These are phyloP conservation scores for Sitta europaea DNA, from an alignment of 2,113 vertebrate genomes.

Conservation along the genomic window DNA sequence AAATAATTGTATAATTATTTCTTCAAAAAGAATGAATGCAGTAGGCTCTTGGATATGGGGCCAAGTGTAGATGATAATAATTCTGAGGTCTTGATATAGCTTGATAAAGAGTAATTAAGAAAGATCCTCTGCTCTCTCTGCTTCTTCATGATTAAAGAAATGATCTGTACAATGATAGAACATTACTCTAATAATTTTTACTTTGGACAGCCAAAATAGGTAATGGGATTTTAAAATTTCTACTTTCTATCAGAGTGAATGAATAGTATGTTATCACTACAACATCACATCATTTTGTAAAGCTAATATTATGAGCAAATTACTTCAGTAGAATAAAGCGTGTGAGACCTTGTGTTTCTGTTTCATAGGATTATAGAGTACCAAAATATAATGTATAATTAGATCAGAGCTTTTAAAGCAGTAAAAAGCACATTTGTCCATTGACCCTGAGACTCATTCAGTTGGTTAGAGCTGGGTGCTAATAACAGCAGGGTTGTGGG, in stretches of 20 bases:
- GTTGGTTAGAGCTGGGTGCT: not conserved
- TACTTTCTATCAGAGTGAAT: not conserved
- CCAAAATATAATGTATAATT: not conserved
- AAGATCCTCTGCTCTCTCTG: slow-evolving; percentile 1
- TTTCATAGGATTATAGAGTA: not conserved
- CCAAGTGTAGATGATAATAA: not conserved
- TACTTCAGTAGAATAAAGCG: not conserved
- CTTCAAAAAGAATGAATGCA: not conserved
- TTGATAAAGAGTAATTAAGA: slow-evolving; percentile 33
- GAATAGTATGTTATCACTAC: not conserved
- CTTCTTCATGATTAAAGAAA: slow-evolving; percentile 30
- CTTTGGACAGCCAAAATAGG: not conserved
- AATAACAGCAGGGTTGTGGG: not conserved
- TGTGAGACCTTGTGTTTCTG: not conserved
- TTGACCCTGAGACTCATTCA: not conserved
- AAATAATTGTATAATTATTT: not conserved
- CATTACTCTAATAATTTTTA: not conserved
- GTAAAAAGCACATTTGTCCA: not conserved
- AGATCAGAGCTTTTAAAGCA: not conserved
- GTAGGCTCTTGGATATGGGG: not conserved
- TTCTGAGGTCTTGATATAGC: not conserved
- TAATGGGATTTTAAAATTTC: not conserved
- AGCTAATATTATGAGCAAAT: not conserved
- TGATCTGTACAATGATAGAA: slow-evolving; percentile 15
- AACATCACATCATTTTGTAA: not conserved